A percentile compares a stretch with the other conserved stretches of the same genome.
Conservation (phyloP, 2,888 invertebrate genomes). For the Hirtodrosophila trivittata region DNA sequence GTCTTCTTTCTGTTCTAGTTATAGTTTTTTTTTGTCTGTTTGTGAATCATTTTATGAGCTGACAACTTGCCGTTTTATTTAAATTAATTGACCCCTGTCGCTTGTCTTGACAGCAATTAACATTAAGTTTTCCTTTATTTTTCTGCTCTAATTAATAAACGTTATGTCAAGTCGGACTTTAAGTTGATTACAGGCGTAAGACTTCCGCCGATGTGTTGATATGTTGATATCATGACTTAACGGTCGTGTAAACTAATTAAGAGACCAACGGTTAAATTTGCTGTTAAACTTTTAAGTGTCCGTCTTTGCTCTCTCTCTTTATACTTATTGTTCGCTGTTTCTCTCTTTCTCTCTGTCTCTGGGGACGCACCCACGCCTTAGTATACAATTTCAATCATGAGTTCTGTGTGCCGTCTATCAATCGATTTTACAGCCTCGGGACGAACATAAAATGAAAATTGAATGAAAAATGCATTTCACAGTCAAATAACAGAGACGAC, state of each 20-base stretch:
- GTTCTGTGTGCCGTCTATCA: conserved; percentile 59
- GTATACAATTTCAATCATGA: conserved; percentile 72
- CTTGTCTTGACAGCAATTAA: conserved; percentile 74
- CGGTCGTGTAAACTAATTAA: conserved; percentile 72
- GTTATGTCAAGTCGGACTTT: conserved; percentile 35
- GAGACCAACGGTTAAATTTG: conserved; percentile 56
- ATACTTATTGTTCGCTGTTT: conserved; percentile 8
- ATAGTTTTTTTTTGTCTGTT: conserved; percentile 8
- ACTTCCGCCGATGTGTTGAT: conserved; percentile 39
- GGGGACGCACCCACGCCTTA: conserved; percentile 27
- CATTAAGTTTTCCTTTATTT: conserved; percentile 11
- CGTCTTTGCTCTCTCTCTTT: not conserved
- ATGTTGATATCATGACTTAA: conserved; percentile 43
- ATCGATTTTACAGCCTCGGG: conserved; percentile 75
- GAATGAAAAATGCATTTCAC: conserved; percentile 78
- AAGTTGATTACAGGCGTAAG: conserved; percentile 50
- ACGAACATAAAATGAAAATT: conserved; percentile 69
- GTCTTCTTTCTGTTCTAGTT: conserved; percentile 2
- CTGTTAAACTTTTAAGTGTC: conserved; percentile 61
- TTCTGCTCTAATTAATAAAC: conserved; percentile 64
- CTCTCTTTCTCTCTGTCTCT: not conserved
- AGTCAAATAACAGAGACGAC: conserved; percentile 36
- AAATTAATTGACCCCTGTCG: conserved; percentile 75
- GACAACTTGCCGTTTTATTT: conserved; percentile 71
- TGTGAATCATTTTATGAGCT: conserved; percentile 42